Evolutionary conservation across 2,797 vertebrate species (phyloP).

Genomic region (Danio albolineatus): DNA sequence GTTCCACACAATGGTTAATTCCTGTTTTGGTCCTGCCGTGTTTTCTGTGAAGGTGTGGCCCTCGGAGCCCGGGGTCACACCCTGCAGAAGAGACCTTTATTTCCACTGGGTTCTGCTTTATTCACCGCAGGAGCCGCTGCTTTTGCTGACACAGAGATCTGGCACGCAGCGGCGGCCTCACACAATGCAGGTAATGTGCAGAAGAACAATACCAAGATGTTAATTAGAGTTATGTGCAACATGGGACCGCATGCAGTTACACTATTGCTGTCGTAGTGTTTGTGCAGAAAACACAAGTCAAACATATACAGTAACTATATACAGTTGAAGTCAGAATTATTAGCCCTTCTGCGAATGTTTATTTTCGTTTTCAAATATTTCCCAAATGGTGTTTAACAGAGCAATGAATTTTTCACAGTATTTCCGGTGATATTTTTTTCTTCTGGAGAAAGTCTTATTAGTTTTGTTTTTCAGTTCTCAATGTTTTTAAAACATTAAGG

Average conservation of each 20-base stretch:
- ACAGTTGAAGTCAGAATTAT: no score
- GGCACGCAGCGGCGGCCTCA: conserved; percentile 37
- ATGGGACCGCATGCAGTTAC: conserved; percentile 53
- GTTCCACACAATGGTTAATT: conserved; percentile 46
- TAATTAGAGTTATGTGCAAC: conserved; percentile 64
- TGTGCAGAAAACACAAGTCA: not conserved
- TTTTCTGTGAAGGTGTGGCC: conserved; percentile 54
- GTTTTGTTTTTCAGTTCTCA: no score
- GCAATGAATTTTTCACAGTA: no score
- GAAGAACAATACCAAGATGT: conserved; percentile 60
- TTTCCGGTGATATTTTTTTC: no score
- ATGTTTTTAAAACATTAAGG: no score
- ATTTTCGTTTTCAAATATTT: no score
- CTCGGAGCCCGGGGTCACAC: conserved; percentile 60
- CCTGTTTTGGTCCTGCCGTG: conserved; percentile 47
- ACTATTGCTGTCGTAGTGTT: conserved; percentile 48
- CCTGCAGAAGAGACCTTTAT: conserved; percentile 57
- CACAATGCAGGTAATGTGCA: conserved; percentile 57
- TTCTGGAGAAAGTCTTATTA: no score
- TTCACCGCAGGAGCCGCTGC: conserved; percentile 55
- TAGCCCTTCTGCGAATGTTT: no score
- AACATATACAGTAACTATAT: no score
- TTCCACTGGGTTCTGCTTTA: conserved; percentile 56
- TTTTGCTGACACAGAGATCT: conserved; percentile 57
- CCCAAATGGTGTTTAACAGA: no score